Conservation (phyloP, 2,113 vertebrate genomes). For the Probosciger aterrimus region DNA sequence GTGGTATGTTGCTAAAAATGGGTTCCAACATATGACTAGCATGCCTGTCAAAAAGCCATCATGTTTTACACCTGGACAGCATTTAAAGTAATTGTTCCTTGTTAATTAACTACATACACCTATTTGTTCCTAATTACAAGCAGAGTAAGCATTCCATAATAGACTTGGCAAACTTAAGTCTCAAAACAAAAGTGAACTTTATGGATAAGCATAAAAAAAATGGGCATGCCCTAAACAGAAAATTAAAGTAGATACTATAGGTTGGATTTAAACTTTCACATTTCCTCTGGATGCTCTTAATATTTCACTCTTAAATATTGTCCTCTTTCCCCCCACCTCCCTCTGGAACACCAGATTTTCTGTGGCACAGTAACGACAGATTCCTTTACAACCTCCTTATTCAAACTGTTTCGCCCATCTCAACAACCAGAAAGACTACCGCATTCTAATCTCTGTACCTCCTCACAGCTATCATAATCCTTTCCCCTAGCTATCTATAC, state of each 20-base stretch:
- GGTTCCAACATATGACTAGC: background rate
- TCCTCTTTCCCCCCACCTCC: background rate
- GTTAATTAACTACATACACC: background rate
- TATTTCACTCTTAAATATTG: background rate
- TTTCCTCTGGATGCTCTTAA: background rate
- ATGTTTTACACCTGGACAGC: background rate
- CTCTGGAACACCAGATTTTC: background rate
- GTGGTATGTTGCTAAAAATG: background rate
- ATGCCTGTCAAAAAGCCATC: background rate
- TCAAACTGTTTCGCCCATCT: background rate
- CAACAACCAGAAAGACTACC: rapidly evolving
- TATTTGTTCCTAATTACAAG: background rate
- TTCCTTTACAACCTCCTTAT: background rate
- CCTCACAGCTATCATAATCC: background rate
- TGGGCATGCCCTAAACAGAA: background rate
- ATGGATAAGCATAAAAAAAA: background rate
- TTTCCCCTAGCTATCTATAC: background rate
- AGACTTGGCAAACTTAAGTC: background rate
- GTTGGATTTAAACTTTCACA: background rate
- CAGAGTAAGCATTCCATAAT: background rate
- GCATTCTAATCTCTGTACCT: background rate
- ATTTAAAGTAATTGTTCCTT: background rate
- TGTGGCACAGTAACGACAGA: background rate
- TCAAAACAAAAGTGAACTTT: background rate
- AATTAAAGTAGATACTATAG: background rate